A percentile compares a stretch with the other conserved stretches of the same genome.
phyloP scores from a whole-genome alignment of 2,888 invertebrate genomes.

The Lithosia quadra region DNA sequence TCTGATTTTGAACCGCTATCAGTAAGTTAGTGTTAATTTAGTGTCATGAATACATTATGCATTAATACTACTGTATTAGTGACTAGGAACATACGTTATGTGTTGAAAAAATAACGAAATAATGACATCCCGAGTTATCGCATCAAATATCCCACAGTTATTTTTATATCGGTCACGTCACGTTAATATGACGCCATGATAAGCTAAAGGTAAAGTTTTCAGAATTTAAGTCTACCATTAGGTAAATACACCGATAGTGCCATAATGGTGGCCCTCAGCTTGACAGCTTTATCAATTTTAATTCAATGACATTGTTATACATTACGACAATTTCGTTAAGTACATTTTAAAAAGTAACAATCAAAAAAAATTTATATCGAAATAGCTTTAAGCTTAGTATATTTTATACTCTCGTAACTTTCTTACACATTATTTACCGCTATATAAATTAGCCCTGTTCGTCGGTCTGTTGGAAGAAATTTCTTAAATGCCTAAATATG shows the following conservation, averaged over 20 bases:
- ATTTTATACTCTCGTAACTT: not conserved
- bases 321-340: not conserved
- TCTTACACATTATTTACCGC: not conserved
- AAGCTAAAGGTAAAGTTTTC: too few relatives aligned
- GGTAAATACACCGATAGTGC: too few relatives aligned
- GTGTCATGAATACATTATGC: slow-evolving; percentile 29
- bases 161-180: too few relatives aligned
- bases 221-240: too few relatives aligned
- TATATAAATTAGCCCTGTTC: not conserved
- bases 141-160: not conserved
- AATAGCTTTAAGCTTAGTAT: not conserved
- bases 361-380: not conserved
- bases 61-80: slow-evolving; percentile 24
- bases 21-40: slow-evolving; percentile 5
- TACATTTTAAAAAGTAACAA: too few relatives aligned
- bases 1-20: slow-evolving; percentile 5
- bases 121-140: not conserved
- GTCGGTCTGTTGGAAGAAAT: not conserved
- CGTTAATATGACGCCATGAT: too few relatives aligned
- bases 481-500: not conserved
- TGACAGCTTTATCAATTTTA: too few relatives aligned
- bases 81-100: slow-evolving; percentile 47
- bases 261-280: too few relatives aligned
- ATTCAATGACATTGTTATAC: too few relatives aligned
- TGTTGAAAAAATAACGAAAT: slow-evolving; percentile 21